These are phyloP conservation scores for Bubo bubo DNA, from an alignment of 2,113 vertebrate species.

Conservation along the genomic window DNA sequence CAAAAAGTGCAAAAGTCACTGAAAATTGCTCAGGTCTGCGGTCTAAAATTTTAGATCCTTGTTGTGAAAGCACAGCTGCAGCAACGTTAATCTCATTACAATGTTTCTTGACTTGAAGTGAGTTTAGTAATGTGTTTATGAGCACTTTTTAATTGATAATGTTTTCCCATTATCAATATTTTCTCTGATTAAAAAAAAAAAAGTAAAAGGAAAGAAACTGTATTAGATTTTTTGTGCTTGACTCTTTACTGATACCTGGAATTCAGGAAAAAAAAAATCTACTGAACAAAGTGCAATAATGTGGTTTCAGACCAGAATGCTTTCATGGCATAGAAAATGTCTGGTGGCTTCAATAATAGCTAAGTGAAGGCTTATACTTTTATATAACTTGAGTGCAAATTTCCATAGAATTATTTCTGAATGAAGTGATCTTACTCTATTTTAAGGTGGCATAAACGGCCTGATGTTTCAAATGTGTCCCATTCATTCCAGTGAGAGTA, in stretches of 20 bases:
- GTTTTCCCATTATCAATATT: not conserved
- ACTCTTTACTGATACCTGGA: not conserved
- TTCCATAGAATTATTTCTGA: not conserved
- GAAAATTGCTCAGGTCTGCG: not conserved
- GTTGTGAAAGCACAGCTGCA: not conserved
- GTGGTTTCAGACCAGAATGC: not conserved
- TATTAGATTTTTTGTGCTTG: not conserved
- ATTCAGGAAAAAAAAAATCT: not conserved
- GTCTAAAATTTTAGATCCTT: not conserved
- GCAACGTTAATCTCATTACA: conserved; percentile 1
- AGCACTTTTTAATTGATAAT: not conserved
- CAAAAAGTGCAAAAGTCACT: conserved; percentile 7
- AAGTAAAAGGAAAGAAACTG: not conserved
- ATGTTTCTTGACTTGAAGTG: not conserved
- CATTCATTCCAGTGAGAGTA: not conserved
- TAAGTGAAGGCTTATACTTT: not conserved
- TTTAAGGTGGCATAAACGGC: not conserved
- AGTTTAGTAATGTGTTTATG: not conserved
- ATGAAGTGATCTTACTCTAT: not conserved
- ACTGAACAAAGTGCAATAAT: not conserved
- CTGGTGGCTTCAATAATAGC: not conserved
- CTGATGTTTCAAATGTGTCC: not conserved
- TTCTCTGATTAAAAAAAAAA: not conserved
- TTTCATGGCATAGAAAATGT: not conserved
- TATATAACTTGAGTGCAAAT: not conserved